phyloP scores from a whole-genome alignment of 2,888 invertebrate genomes.

The Helobdella robusta region DNA sequence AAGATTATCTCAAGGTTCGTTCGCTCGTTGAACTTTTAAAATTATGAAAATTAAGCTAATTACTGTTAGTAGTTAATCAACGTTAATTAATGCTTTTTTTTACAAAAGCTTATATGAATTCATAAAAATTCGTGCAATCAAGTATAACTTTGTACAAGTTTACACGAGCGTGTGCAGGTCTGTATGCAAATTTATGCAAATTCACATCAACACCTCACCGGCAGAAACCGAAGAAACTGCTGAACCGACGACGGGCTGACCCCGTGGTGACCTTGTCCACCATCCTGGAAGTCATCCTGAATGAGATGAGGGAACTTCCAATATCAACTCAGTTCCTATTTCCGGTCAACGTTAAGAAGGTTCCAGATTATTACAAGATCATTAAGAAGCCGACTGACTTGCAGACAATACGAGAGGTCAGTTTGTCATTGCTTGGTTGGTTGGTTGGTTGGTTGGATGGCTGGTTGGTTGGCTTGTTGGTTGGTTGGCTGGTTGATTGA shows the following conservation, averaged over 20 bases:
- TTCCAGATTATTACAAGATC: slow-evolving; percentile 87
- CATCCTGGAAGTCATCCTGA: slow-evolving; percentile 78
- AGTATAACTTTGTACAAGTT: too few relatives aligned
- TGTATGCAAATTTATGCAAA: too few relatives aligned
- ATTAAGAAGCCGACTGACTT: slow-evolving; percentile 90
- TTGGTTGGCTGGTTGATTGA: neutral
- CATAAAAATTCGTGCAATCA: too few relatives aligned
- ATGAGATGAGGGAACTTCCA: slow-evolving; percentile 70
- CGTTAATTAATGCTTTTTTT: too few relatives aligned
- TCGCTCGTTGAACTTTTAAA: neutral
- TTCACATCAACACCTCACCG: too few relatives aligned
- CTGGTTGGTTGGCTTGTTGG: neutral
- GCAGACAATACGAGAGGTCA: slow-evolving; percentile 77
- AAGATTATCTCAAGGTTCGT: slow-evolving; percentile 68
- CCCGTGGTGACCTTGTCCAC: slow-evolving; percentile 80
- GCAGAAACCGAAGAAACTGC: slow-evolving; percentile 53
- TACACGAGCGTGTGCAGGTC: too few relatives aligned
- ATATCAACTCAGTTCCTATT: slow-evolving; percentile 54
- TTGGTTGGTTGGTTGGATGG: neutral
- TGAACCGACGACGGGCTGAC: slow-evolving; percentile 83
- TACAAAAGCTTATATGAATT: too few relatives aligned
- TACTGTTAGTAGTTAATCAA: too few relatives aligned
- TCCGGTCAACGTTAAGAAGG: slow-evolving; percentile 74
- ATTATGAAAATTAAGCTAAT: too few relatives aligned
- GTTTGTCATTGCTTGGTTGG: neutral